Evolutionary conservation across 2,797 vertebrate species (phyloP).

Genomic region (Aeoliscus strigatus): DNA sequence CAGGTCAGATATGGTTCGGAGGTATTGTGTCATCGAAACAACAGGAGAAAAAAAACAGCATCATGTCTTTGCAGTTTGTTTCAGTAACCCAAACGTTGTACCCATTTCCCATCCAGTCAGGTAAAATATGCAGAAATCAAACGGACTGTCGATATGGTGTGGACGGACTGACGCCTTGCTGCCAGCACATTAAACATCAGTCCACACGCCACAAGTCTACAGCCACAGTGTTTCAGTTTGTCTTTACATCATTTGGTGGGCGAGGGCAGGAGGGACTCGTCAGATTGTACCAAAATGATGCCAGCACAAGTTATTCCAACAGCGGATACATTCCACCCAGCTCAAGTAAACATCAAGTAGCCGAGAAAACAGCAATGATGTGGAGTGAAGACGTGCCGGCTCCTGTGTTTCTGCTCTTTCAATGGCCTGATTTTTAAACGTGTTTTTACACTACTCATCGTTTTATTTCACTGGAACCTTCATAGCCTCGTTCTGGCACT

Average conservation of each 20-base stretch:
- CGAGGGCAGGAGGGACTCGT: too few species aligned
- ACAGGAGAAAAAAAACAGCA: conserved; percentile 7
- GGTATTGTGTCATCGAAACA: conserved; percentile 50
- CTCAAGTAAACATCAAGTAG: conserved; percentile 34
- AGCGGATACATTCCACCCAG: conserved; percentile 39
- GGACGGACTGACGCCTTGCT: neutral
- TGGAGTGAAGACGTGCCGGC: conserved; percentile 28
- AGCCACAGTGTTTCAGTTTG: neutral
- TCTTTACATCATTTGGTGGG: neutral
- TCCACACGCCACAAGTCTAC: conserved; percentile 5
- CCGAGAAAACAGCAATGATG: conserved; percentile 26
- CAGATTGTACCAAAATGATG: conserved; percentile 16
- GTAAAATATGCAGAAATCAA: conserved; percentile 1
- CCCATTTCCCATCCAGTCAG: neutral
- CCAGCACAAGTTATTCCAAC: conserved; percentile 20
- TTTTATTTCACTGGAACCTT: conserved; percentile 14
- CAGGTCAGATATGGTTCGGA: conserved; percentile 52
- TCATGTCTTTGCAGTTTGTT: conserved; percentile 17
- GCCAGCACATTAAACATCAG: neutral
- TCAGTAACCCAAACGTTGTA: neutral
- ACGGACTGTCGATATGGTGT: too few species aligned
- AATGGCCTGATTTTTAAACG: conserved; percentile 1
- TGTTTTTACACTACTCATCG: neutral
- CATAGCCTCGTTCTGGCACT: conserved; percentile 22
- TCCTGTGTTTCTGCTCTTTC: conserved; percentile 22